Base-by-base conservation (phyloP, 2,113 vertebrate species). In the Phrynosoma platyrhinos region DNA sequence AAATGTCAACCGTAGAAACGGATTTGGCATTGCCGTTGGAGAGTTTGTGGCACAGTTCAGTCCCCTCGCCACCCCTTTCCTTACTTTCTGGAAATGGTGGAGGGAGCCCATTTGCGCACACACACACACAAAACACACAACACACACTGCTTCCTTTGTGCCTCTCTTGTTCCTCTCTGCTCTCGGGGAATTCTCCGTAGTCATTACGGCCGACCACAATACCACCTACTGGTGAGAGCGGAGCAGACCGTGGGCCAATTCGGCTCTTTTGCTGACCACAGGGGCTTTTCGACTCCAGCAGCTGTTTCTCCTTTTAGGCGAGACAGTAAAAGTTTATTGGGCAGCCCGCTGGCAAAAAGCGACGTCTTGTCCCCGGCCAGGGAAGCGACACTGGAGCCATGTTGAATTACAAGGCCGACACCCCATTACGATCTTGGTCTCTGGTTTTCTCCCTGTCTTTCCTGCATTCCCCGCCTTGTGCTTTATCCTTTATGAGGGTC, bases 241-340 rank as follows among this genome's bases (percentile, higher is more conserved):
- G 91, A 92, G 1, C 90, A 94, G 95, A 88, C 88, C 88, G 0
- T 0, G 47, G 92, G 88, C 94, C 94, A 91, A 10, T 77, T 40
- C 14, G 91, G 90, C 93, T 94, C 92, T 90, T 84, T 83, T 93
- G 74, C 90, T 94, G 90, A 91, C 91, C 94, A 82, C 93, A 89
- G 91, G 88, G 93, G 93, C 92, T 93, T 47, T 94, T 90, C 89
- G 83, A 90, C 91, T 90, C 58, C 25, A 86, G 93, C 84, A 75
- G 95, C 93, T 95, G 93, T 95, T 96, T 94, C 94, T 95, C 85
- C 90, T 95, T 94, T 91, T 83, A 69, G 83, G 89, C 75, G 52
- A 89, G 94, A 92, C 94, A 83, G 81, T 91, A 91, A 93, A 94
- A 93, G 92, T 93, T 94, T 93, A 95, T 93, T 89, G 89, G 92